phyloP scores from a whole-genome alignment of 2,888 invertebrate species.

The Beris morrisii region DNA sequence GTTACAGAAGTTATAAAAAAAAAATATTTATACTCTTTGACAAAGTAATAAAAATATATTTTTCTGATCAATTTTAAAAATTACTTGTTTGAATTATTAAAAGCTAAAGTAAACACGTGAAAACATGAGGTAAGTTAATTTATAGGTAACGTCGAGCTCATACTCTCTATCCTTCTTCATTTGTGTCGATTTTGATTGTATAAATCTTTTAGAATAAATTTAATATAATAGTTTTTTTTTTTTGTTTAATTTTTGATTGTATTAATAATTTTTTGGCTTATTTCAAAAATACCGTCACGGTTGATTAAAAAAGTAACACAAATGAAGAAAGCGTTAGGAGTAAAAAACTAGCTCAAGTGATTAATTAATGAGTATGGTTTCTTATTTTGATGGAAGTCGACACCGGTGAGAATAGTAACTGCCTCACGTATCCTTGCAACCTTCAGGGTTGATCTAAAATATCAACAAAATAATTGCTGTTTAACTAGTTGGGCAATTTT shows the following conservation, averaged over 20 bases:
- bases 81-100: neutral
- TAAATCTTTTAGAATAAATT: neutral
- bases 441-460: too few relatives aligned
- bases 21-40: slow-evolving; percentile 56
- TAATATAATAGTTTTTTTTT: neutral
- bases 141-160: slow-evolving; percentile 38
- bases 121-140: slow-evolving; percentile 2
- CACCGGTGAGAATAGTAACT: neutral
- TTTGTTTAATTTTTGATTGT: neutral
- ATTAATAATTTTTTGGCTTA: slow-evolving; percentile 9
- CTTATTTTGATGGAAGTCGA: too few relatives aligned
- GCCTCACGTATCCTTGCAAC: too few relatives aligned
- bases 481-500: too few relatives aligned
- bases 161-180: slow-evolving; percentile 67
- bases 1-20: neutral
- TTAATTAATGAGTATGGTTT: neutral
- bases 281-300: neutral
- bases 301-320: slow-evolving; percentile 9
- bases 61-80: slow-evolving; percentile 2
- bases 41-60: slow-evolving; percentile 46
- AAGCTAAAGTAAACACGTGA: too few relatives aligned
- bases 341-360: neutral
- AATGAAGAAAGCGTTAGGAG: slow-evolving; percentile 33
- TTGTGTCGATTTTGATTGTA: slow-evolving; percentile 47
- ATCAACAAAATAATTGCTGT: too few relatives aligned